Evolutionary conservation across 2,797 vertebrate genomes (phyloP).

Genomic region (Sebastes wilsoni): DNA sequence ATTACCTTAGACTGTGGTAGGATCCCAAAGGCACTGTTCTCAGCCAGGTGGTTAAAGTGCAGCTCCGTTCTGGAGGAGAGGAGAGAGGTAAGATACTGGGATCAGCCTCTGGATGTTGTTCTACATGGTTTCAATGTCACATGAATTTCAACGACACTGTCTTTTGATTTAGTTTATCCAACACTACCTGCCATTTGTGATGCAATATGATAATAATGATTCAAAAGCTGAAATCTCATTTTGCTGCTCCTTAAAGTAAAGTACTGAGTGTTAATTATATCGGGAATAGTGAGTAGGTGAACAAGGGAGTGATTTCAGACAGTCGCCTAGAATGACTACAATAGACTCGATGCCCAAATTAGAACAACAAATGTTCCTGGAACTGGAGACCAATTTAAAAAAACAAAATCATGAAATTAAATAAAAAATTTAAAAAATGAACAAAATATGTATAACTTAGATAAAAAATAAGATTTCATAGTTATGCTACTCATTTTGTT

Average conservation of each 20-base stretch:
- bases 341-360: not conserved
- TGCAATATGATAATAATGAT: not conserved
- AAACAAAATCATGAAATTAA: not conserved
- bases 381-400: not conserved
- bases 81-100: not conserved
- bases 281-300: not conserved
- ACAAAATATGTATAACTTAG: not conserved
- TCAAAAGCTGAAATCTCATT: not conserved
- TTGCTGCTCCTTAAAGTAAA: not conserved
- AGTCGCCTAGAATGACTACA: not conserved
- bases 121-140: not conserved
- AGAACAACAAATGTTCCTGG: not conserved
- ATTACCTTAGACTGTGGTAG: conserved; percentile 89
- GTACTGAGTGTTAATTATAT: not conserved
- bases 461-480: not conserved
- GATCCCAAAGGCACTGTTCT: conserved; percentile 93
- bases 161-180: not conserved
- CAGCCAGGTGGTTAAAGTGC: conserved; percentile 94
- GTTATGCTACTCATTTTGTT: not conserved
- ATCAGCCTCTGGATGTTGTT: not conserved
- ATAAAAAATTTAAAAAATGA: too few species aligned
- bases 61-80: conserved; percentile 89
- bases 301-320: not conserved
- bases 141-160: not conserved
- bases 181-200: not conserved